phyloP scores from a whole-genome alignment of 2,797 vertebrate species.

The Acropternis orthonyx region DNA sequence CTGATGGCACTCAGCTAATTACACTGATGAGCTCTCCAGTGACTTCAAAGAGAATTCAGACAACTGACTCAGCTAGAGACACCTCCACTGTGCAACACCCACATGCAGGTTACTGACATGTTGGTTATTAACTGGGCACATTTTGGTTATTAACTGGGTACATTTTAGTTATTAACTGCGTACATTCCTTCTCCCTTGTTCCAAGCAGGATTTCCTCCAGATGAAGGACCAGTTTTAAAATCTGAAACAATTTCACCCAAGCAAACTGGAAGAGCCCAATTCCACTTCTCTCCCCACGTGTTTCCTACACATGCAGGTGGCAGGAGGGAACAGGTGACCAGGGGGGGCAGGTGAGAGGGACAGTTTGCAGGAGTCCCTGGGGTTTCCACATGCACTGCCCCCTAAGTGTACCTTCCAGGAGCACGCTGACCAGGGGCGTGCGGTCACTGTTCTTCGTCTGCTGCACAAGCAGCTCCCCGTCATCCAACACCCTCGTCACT shows the following conservation, averaged over 20 bases:
- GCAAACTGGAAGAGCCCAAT: neutral
- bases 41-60: neutral
- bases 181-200: neutral
- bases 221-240: neutral
- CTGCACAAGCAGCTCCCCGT: conserved; percentile 92
- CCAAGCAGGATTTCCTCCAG: neutral
- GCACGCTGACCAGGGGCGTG: conserved; percentile 91
- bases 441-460: conserved; percentile 96
- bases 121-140: neutral
- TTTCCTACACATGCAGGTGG: neutral
- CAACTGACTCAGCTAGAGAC: neutral
- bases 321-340: neutral
- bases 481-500: conserved; percentile 87
- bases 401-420: conserved; percentile 85
- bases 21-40: neutral
- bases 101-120: neutral
- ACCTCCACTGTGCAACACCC: neutral
- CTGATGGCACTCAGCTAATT: neutral
- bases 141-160: neutral
- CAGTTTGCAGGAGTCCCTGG: no score
- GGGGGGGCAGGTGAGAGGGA: neutral
- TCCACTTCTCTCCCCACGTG: fast-evolving
- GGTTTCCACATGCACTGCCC: no score
- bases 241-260: neutral
- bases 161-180: neutral